Conservation (phyloP, 2,113 vertebrate species). For the Scomber japonicus region DNA sequence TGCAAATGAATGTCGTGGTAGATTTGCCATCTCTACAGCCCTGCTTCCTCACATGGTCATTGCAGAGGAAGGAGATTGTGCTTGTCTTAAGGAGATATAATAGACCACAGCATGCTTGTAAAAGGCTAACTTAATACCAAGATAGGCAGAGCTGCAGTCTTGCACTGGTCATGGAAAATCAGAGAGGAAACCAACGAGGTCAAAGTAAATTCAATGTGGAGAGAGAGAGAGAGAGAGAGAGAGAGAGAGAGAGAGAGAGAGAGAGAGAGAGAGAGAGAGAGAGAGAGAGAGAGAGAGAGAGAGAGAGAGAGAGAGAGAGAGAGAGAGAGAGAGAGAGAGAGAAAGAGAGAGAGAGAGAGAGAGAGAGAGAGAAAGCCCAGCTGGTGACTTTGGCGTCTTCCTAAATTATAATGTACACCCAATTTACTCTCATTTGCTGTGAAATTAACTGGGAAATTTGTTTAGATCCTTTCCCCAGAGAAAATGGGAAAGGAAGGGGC, state of each 20-base stretch:
- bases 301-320: constrained; percentile 20
- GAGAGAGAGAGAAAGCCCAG: constrained; percentile 49
- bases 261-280: constrained; percentile 27
- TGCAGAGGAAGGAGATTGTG: constrained; percentile 22
- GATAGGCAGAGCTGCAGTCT: constrained; percentile 2
- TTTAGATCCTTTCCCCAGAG: constrained; percentile 72
- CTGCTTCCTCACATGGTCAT: background rate
- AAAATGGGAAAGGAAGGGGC: constrained; percentile 39
- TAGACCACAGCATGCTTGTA: constrained; percentile 12
- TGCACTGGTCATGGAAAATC: constrained; percentile 22
- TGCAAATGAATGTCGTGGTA: constrained; percentile 37
- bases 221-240: constrained; percentile 24
- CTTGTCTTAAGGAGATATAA: constrained; percentile 38
- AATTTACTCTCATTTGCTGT: constrained; percentile 83
- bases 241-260: constrained; percentile 19
- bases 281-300: constrained; percentile 20
- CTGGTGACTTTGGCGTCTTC: constrained; percentile 74
- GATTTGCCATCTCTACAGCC: constrained; percentile 31
- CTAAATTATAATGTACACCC: constrained; percentile 80
- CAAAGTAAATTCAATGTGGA: constrained; percentile 40
- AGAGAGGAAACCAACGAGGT: constrained; percentile 36
- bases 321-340: constrained; percentile 19
- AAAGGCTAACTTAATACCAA: constrained; percentile 20
- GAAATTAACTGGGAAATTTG: constrained; percentile 81
- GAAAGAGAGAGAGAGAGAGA: constrained; percentile 27